phyloP scores from a whole-genome alignment of 2,113 vertebrate species.

The Gymnarchus niloticus region DNA sequence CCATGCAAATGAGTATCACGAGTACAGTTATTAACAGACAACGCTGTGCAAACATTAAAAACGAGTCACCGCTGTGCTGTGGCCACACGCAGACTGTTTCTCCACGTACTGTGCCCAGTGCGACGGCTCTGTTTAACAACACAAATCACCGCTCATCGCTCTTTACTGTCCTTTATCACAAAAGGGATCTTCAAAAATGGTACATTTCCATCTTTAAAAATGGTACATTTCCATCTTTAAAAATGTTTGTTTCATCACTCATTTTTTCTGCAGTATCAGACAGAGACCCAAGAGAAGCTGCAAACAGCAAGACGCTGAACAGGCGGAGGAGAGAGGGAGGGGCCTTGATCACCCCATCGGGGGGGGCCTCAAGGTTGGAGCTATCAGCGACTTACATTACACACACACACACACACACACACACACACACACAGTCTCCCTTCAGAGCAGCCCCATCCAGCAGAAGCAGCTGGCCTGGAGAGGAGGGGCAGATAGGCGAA shows the following conservation, averaged over 20 bases:
- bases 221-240: neutral
- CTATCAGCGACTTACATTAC: conserved; percentile 13
- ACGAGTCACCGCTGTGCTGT: neutral
- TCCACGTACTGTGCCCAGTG: neutral
- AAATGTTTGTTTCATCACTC: neutral
- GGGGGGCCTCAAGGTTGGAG: neutral
- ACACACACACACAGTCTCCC: conserved; percentile 22
- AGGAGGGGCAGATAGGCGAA: neutral
- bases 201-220: neutral
- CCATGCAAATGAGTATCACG: neutral
- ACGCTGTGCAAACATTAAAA: neutral
- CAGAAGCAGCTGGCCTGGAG: conserved; percentile 3
- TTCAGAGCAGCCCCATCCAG: neutral
- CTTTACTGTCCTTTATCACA: neutral
- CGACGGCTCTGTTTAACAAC: neutral
- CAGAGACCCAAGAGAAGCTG: neutral
- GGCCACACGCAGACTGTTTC: neutral
- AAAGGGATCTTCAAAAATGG: neutral
- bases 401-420: too few relatives aligned
- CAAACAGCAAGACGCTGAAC: neutral
- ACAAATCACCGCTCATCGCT: neutral
- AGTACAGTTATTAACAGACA: neutral
- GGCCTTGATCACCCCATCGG: too few relatives aligned
- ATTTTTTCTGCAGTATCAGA: too few relatives aligned
- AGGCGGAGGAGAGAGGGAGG: neutral